Conservation (phyloP, 2,113 vertebrate species). For the Barnardius zonarius region DNA sequence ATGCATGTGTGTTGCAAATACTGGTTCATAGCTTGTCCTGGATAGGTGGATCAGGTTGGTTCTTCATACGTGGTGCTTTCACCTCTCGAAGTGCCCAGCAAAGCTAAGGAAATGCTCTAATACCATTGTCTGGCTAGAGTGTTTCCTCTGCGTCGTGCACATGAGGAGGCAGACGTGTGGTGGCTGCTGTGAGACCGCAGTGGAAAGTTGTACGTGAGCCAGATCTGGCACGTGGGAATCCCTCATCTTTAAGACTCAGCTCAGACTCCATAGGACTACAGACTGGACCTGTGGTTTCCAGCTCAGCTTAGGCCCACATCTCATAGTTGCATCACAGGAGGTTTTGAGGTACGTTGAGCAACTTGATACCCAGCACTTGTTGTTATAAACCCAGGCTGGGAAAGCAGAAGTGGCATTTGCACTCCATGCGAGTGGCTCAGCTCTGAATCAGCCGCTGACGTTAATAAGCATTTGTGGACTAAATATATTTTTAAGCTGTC, state of each 20-base stretch:
- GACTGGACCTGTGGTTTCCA: not conserved
- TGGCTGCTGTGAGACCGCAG: not conserved
- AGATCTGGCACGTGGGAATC: not conserved
- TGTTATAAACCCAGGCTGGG: not conserved
- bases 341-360: not conserved
- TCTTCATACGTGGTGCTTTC: not conserved
- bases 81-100: not conserved
- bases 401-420: constrained; percentile 35
- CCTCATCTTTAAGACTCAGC: not conserved
- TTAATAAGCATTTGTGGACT: constrained; percentile 58
- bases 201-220: not conserved
- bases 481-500: constrained; percentile 65
- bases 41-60: no score
- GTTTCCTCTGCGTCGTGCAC: not conserved
- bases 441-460: constrained; percentile 56
- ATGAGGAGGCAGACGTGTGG: not conserved
- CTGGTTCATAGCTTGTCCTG: not conserved
- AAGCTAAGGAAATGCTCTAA: not conserved
- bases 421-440: not conserved
- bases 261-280: not conserved
- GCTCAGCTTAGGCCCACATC: not conserved
- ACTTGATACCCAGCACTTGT: not conserved
- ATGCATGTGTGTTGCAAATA: fast-evolving
- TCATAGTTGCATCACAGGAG: not conserved
- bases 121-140: fast-evolving